Evolutionary conservation across 2,113 vertebrate genomes (phyloP).

Genomic region (Gadus macrocephalus): DNA sequence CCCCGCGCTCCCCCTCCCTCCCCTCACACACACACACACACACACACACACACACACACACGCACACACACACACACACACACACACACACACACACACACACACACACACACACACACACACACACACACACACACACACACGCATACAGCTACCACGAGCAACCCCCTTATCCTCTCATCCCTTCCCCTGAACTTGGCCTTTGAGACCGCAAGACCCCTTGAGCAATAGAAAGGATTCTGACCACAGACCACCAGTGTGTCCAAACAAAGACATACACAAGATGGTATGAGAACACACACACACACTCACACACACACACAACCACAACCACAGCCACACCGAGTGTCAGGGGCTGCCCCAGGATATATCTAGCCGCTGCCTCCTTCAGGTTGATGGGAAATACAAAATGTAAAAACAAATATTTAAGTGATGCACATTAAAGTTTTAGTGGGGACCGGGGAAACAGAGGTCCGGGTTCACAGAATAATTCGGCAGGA

Average conservation of each 20-base stretch:
- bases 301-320: background rate
- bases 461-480: too few species aligned
- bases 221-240: background rate
- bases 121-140: background rate
- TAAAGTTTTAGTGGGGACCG: too few species aligned
- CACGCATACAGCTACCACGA: conserved; percentile 8
- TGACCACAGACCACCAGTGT: too few species aligned
- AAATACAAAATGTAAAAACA: background rate
- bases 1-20: conserved; percentile 35
- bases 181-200: conserved; percentile 17
- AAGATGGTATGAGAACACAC: background rate
- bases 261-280: too few species aligned
- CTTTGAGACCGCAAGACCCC: background rate
- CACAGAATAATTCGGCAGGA: conserved; percentile 4
- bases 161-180: conserved; percentile 50
- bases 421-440: too few species aligned
- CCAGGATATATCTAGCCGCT: conserved; percentile 15
- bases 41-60: conserved; percentile 3
- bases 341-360: background rate
- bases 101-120: conserved; percentile 3
- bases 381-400: background rate
- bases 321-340: background rate
- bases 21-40: conserved; percentile 6
- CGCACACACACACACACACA: background rate
- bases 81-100: conserved; percentile 1